These are phyloP conservation scores for Bombus cullumanus DNA, from an alignment of 1,140 invertebrate species.

Conservation along the genomic window DNA sequence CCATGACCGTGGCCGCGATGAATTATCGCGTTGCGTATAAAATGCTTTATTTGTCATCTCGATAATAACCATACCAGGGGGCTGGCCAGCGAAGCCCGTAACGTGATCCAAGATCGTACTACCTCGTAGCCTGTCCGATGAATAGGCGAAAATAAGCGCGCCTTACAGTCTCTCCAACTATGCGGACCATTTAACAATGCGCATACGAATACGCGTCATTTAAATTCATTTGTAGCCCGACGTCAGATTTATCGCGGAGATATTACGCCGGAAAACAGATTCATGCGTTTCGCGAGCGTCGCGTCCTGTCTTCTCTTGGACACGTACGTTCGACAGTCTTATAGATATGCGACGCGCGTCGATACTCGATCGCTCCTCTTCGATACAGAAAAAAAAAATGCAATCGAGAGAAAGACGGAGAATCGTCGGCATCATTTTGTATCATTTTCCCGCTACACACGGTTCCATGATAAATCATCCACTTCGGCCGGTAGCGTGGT, in stretches of 20 bases:
- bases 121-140: constrained; percentile 1
- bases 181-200: too few relatives aligned
- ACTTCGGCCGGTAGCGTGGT: constrained; percentile 50
- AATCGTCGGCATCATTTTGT: constrained; percentile 75
- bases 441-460: constrained; percentile 78
- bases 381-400: not conserved
- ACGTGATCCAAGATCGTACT: constrained; percentile 62
- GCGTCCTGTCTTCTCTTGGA: not conserved
- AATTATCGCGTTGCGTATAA: constrained; percentile 53
- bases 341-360: not conserved
- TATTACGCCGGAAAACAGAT: not conserved
- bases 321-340: not conserved
- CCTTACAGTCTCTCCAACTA: not conserved
- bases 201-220: not conserved
- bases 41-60: constrained; percentile 66
- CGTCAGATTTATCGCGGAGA: too few relatives aligned
- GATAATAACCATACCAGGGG: constrained; percentile 44
- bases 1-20: constrained; percentile 49
- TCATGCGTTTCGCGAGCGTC: not conserved
- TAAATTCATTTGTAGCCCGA: not conserved
- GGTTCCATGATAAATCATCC: constrained; percentile 77
- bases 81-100: constrained; percentile 36
- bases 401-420: constrained; percentile 1
- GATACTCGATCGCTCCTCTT: not conserved
- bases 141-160: constrained; percentile 17